Evolutionary conservation across 2,888 invertebrate genomes (phyloP), one percentile per base, ranked within the genome.

Genomic region (Ypsolopha scabrella): DNA sequence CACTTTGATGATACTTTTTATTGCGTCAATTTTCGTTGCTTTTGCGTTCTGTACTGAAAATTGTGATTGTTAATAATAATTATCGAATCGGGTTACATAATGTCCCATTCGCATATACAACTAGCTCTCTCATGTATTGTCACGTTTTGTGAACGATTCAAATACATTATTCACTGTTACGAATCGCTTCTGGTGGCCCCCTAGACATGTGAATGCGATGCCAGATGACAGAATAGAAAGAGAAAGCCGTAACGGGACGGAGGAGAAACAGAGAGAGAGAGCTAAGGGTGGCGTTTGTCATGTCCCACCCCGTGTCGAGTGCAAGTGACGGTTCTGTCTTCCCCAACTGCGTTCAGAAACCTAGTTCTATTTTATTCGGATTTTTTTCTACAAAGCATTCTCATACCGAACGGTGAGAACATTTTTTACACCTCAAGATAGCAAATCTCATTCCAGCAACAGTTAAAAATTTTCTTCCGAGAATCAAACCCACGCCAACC

Each of bases 121-220:
- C 35, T 38, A 51, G 33, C 46, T 35, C 35, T 36, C 49, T 49
- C 46, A 51, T 49, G 52, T 77, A 75, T 74, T 76, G 78, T 77
- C 77, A 70, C 69, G 70, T 70, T 72, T 68, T 69, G 72, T 77
- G 70, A 72, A 72, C 67, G 62, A 65, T 71, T 70, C 67, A 64
- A 68, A 80, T 76, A 78, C 74, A 80, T 79, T 82, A 80, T 79
- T 78, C 80, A 79, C 75, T 78, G 81, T 82, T 79, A 75, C 80
- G 79, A 81, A 77, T 82, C 75, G 80, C 70, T 75, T 72, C 75
- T 80, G 76, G 80, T 78, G 64, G 70, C 75, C 80, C 80, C 77
- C 75, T 63, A 67, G 69, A 66, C 68, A 67, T 74, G 71, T 75
- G 77, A 77, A 72, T 70, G 72, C 70, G 65, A 65, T 66, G 80